Evolutionary conservation across 2,888 invertebrate genomes (phyloP), one percentile per base, ranked within the genome.

Genomic region (Perithous albicinctus): DNA sequence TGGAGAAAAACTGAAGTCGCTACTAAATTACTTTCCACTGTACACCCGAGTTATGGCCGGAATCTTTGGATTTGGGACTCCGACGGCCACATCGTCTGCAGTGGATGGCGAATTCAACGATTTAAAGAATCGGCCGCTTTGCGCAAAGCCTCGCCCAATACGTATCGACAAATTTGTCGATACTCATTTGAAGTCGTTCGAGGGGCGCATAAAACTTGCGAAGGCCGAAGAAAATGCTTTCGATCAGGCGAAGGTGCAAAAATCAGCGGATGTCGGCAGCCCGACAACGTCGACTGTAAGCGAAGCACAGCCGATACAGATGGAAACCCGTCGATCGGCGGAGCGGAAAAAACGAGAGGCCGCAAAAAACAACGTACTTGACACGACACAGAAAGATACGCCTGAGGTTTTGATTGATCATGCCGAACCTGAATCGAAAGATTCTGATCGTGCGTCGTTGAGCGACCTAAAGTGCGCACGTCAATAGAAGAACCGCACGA

Each of bases 31-130:
- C 41, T 64, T 43, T 15, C 43, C 43, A 15, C 26, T 64, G 5
- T 43, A 43, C 43, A 64, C 43, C 12, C 26, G 26, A 23, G n/a
- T 64, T n/a, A 64, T 43, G 43, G 26, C n/a, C n/a, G 23, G 5
- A 23, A 54, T 72, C 15, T 78, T 78, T 20, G 64, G 54, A 29
- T 64, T 54, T 54, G 66, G 72, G n/a, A 64, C 64, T 10, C 0
- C 63, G 43, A 56, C 72, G 8, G 78, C 78, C 18, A 78, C 78
- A 10, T 64, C 46, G 35, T 78, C 72, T 18, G 64, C 78, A 72
- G 78, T 78, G 10, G 72, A 78, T n/a, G 64, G 35, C 5, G 72
- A 78, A 63, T 78, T 78, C 10, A 78, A 78, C n/a, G 72, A 73
- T 64, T 41, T 73, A 0, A 78, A 78, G 43, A 59, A 78, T 64